Conservation (phyloP, 2,113 vertebrate genomes). For the Thalassoma bifasciatum region DNA sequence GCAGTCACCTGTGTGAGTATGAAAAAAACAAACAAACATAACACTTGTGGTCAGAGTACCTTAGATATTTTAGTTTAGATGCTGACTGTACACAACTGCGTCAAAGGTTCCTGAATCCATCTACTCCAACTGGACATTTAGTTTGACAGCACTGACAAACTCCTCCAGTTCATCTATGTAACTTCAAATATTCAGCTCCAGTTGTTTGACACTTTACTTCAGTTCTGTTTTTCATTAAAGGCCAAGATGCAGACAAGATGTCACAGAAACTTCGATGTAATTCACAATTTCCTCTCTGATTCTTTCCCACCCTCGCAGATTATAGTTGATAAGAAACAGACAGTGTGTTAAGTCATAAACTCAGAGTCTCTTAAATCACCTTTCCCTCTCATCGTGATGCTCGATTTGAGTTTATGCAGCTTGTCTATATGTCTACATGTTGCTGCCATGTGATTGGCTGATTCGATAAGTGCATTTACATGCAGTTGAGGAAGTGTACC, state of each 20-base stretch:
- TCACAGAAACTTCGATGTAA: background rate
- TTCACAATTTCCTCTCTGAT: background rate
- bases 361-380: too few relatives aligned
- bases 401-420: too few relatives aligned
- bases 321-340: background rate
- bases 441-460: background rate
- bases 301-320: background rate
- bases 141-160: too few relatives aligned
- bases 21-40: background rate
- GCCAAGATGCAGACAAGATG: background rate
- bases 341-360: background rate
- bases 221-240: slow-evolving; percentile 10
- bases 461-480: background rate
- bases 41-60: background rate
- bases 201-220: background rate
- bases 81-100: too few relatives aligned
- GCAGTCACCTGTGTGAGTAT: slow-evolving; percentile 92
- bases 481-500: background rate
- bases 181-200: too few relatives aligned
- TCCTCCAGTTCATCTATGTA: too few relatives aligned
- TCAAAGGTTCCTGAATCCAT: too few relatives aligned
- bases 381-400: too few relatives aligned
- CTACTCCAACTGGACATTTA: too few relatives aligned
- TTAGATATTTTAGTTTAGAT: too few relatives aligned
- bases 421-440: too few relatives aligned